Percentiles rank a stretch among this genome's conserved stretches.
These are phyloP conservation scores for Urocolius indicus DNA, from an alignment of 2,113 vertebrate species.

Conservation along the genomic window DNA sequence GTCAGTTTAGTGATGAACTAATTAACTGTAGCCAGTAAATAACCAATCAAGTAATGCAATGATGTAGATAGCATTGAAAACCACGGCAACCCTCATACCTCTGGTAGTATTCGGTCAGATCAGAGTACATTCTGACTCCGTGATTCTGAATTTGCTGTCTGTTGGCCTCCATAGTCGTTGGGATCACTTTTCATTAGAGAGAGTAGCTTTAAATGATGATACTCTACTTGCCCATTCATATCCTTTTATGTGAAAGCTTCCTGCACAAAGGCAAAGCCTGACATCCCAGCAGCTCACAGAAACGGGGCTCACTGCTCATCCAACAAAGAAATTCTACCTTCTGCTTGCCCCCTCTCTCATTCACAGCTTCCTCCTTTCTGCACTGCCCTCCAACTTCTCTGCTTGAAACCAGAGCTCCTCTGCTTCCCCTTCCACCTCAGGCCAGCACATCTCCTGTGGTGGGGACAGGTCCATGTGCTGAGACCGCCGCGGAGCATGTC, in stretches of 20 bases:
- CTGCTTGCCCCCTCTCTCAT: neutral
- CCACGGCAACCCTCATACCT: neutral
- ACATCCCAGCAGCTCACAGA: neutral
- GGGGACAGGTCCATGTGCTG: neutral
- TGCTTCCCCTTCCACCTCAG: neutral
- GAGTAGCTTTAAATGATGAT: neutral
- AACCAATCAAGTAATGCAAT: neutral
- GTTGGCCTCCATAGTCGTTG: rapidly evolving
- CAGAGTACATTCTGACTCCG: rapidly evolving
- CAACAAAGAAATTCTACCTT: neutral
- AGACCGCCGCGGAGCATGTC: no score
- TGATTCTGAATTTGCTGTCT: neutral
- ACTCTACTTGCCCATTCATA: no score
- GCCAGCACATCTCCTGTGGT: neutral
- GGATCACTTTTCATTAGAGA: neutral
- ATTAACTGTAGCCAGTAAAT: neutral
- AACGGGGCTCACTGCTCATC: neutral
- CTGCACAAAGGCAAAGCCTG: neutral
- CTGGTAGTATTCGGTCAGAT: rapidly evolving
- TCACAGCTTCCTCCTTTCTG: neutral
- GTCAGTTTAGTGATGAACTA: neutral
- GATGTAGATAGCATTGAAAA: neutral
- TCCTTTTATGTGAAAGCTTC: neutral
- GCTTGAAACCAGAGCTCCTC: neutral
- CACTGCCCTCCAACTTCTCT: neutral